phyloP scores from a whole-genome alignment of 2,113 vertebrate species.

The Dipodomys stephensi region DNA sequence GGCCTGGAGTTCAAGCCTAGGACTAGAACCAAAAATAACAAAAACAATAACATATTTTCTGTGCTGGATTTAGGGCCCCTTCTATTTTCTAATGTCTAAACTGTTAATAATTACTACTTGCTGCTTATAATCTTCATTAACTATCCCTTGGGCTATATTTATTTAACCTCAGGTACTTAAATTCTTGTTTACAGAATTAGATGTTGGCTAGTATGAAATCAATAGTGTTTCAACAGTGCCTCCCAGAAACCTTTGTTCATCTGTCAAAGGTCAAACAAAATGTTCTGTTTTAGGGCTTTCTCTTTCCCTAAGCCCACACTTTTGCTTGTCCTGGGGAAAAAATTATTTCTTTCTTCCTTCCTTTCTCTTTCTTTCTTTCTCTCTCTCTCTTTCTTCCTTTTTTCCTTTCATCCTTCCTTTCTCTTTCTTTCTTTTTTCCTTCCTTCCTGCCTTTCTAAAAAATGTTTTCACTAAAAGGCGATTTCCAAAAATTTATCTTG shows the following conservation, averaged over 20 bases:
- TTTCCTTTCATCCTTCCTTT: too few relatives aligned
- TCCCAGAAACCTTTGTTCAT: neutral
- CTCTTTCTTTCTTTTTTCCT: too few relatives aligned
- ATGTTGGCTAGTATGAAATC: neutral
- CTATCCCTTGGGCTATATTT: neutral
- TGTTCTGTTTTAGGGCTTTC: neutral
- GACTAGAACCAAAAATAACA: too few relatives aligned
- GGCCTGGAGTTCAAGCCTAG: too few relatives aligned
- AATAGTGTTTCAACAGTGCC: neutral
- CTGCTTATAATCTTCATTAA: neutral
- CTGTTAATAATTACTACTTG: neutral
- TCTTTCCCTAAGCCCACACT: neutral
- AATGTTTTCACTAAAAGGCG: neutral
- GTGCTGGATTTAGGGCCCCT: neutral
- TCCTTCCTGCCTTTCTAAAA: neutral
- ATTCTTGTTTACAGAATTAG: neutral
- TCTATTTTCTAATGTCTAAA: neutral
- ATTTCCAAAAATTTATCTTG: conserved; percentile 18
- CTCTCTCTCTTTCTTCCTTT: too few relatives aligned
- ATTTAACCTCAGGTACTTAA: neutral
- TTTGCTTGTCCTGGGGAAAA: neutral
- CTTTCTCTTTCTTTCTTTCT: too few relatives aligned
- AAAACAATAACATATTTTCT: neutral
- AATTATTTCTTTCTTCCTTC: neutral
- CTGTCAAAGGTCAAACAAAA: neutral